These are phyloP conservation scores for Leucoptera coffeella DNA, from an alignment of 2,888 invertebrate genomes.

Conservation along the genomic window DNA sequence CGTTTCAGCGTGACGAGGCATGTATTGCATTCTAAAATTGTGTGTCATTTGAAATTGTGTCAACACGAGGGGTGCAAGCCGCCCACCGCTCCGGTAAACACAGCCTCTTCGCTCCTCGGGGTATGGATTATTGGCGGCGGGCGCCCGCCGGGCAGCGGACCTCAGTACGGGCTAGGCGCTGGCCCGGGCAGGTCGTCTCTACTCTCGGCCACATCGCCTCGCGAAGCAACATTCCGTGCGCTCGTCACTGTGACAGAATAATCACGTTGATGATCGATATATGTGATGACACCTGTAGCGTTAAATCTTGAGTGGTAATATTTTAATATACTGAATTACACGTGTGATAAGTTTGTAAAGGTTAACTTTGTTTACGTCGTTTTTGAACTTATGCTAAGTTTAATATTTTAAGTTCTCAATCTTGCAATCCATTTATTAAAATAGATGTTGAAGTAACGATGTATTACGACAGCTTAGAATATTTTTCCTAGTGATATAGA, in stretches of 20 bases:
- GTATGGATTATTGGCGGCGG: slow-evolving; percentile 46
- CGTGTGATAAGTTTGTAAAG: slow-evolving; percentile 2
- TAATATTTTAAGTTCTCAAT: no score
- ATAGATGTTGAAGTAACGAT: no score
- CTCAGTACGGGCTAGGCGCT: slow-evolving; percentile 41
- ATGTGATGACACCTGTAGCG: no score
- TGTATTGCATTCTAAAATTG: slow-evolving; percentile 10
- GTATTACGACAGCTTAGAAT: no score
- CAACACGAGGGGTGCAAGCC: slow-evolving; percentile 22
- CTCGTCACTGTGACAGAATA: slow-evolving; percentile 1
- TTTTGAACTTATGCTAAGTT: no score
- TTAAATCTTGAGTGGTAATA: no score
- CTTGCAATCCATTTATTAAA: no score
- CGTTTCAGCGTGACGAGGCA: slow-evolving; percentile 12
- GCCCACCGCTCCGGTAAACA: slow-evolving; percentile 45
- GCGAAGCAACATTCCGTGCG: slow-evolving; percentile 12
- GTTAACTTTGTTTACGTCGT: no score
- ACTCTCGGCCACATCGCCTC: slow-evolving; percentile 5
- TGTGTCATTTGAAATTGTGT: slow-evolving; percentile 42
- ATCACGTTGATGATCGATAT: no score
- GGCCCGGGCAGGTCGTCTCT: slow-evolving; percentile 20
- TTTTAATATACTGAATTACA: no score
- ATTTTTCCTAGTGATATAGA: no score
- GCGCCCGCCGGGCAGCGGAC: slow-evolving; percentile 18
- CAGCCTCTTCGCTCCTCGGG: slow-evolving; percentile 38